Percentiles rank a stretch among this genome's conserved stretches.
Evolutionary conservation across 2,888 invertebrate species (phyloP).

Genomic region (Iphiclides podalirius): DNA sequence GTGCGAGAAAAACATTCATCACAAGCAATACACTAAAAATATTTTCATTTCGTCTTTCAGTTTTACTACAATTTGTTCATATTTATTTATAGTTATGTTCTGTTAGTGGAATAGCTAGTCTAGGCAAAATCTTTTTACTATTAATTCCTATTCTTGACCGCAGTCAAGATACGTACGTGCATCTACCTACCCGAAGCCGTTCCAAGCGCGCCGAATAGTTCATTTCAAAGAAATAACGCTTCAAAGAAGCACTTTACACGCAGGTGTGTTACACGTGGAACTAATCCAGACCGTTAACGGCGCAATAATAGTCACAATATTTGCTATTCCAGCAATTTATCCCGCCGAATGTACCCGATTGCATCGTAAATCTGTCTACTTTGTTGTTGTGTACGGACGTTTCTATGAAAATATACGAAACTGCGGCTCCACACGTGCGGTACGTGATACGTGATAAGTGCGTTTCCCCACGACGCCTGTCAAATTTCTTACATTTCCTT

Average conservation of each 20-base stretch:
- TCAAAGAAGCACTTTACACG: not conserved
- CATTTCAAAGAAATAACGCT: not conserved
- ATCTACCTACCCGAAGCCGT: not conserved
- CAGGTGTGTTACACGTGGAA: constrained; percentile 19
- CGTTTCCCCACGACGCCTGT: constrained; percentile 1
- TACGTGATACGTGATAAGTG: constrained; percentile 14
- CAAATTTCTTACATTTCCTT: constrained; percentile 2
- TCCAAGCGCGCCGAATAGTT: not conserved
- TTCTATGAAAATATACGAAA: constrained; percentile 23
- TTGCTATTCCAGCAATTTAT: constrained; percentile 30
- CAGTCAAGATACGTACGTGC: not conserved
- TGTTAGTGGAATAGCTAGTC: too few relatives aligned
- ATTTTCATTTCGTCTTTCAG: too few relatives aligned
- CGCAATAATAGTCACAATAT: constrained; percentile 27
- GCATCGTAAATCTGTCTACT: constrained; percentile 27
- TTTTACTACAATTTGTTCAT: too few relatives aligned
- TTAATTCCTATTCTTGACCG: not conserved
- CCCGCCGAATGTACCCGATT: constrained; percentile 25
- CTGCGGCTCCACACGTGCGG: constrained; percentile 12
- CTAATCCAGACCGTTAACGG: constrained; percentile 18
- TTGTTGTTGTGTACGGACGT: constrained; percentile 20
- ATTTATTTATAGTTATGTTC: too few relatives aligned
- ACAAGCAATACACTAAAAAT: too few relatives aligned
- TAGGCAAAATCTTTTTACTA: not conserved
- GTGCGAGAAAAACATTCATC: too few relatives aligned